A percentile compares a stretch with the other conserved stretches of the same genome.
phyloP scores from a whole-genome alignment of 2,888 invertebrate species.

The Drosophila heteroneura region DNA sequence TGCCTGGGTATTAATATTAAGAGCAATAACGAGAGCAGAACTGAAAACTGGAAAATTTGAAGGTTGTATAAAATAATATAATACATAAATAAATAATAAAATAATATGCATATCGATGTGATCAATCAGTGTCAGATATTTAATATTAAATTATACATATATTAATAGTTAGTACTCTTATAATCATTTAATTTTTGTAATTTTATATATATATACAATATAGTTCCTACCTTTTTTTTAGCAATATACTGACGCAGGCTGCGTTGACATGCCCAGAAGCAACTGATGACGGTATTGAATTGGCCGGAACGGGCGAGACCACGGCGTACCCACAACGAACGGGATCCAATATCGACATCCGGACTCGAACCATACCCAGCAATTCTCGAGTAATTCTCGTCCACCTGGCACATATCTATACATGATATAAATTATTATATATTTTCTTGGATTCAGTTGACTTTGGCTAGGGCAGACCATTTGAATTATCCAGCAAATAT shows the following conservation, averaged over 20 bases:
- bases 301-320: conserved; percentile 70
- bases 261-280: conserved; percentile 91
- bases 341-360: conserved; percentile 71
- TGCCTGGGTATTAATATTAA: background rate
- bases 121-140: background rate
- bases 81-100: background rate
- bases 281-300: conserved; percentile 88
- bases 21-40: background rate
- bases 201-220: background rate
- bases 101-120: background rate
- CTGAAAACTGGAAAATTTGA: background rate
- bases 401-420: conserved; percentile 82
- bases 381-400: conserved; percentile 83
- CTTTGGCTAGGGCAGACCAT: conserved; percentile 85
- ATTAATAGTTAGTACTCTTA: background rate
- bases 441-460: no score
- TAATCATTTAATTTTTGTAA: background rate
- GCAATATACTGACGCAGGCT: conserved; percentile 92
- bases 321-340: conserved; percentile 82
- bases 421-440: background rate
- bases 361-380: conserved; percentile 84
- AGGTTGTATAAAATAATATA: background rate
- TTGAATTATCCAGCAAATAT: conserved; percentile 90
- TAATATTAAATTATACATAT: background rate
- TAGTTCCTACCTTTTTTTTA: conserved; percentile 89